A percentile compares a stretch with the other conserved stretches of the same genome.
These are phyloP conservation scores for Neoarius graeffei DNA, from an alignment of 2,113 vertebrate species.

Conservation along the genomic window DNA sequence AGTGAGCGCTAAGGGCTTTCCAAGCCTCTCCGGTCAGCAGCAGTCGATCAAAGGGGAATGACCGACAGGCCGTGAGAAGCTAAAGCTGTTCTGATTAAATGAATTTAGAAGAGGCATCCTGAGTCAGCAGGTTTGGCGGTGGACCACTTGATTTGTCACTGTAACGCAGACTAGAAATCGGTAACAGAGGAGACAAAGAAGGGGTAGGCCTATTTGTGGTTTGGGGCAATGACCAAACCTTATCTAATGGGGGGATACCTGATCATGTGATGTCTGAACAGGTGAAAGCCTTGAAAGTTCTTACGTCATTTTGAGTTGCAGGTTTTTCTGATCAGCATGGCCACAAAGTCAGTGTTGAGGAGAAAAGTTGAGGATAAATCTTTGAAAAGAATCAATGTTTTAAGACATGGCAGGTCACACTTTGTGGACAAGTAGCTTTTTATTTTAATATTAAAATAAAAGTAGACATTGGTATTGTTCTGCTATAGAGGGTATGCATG, in stretches of 20 bases:
- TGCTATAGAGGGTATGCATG: too few species aligned
- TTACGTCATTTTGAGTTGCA: not conserved
- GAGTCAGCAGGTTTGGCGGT: slow-evolving; percentile 49
- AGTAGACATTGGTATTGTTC: too few species aligned
- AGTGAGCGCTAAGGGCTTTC: slow-evolving; percentile 33
- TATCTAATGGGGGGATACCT: not conserved
- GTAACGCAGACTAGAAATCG: not conserved
- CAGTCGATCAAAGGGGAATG: slow-evolving; percentile 46
- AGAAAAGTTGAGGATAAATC: not conserved
- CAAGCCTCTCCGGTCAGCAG: slow-evolving; percentile 43
- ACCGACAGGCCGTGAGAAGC: slow-evolving; percentile 40
- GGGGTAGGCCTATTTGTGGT: not conserved
- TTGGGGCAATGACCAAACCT: not conserved
- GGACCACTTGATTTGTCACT: slow-evolving; percentile 28
- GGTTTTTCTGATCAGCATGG: not conserved
- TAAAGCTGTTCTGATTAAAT: slow-evolving; percentile 42
- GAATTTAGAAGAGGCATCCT: slow-evolving; percentile 40
- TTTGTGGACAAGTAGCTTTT: not conserved
- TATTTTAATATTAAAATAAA: not conserved
- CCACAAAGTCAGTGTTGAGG: not conserved
- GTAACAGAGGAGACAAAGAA: slow-evolving; percentile 1
- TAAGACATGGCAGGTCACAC: not conserved
- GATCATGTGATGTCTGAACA: not conserved
- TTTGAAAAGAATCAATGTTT: not conserved
- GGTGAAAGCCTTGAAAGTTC: not conserved